Base-by-base conservation (phyloP, 2,888 invertebrate species). In the Aspidiotus rigidus region DNA sequence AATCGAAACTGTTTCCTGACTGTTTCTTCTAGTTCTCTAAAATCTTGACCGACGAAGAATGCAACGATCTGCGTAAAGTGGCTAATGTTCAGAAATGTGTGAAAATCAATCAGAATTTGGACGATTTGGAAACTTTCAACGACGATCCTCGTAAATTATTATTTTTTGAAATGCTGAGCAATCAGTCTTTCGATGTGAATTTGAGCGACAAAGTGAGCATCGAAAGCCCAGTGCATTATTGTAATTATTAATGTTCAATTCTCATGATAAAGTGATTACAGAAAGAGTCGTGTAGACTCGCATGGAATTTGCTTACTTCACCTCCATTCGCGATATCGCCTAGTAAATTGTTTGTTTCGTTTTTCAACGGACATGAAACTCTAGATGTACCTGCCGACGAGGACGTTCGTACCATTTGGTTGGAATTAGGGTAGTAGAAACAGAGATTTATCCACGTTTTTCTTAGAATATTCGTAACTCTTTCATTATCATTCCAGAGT, bases 131-230 rank as follows among this genome's bases (percentile, higher is more conserved):
- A 15, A 80, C 88, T 62, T 95, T 97, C 1, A 97, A 97, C 1
- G 81, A 82, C 7, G 97, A 97, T 79, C 86, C 90, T 7, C 88
- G 89, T 76, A 97, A 98, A 80, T 97, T 97, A 76, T 96, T 97
- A 0, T 97, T 97, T 80, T 98, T 98, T 80, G 97, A 98, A 80
- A 98, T 98, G 97, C 82, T 98, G 0, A 97, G 97, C 16, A 95
- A 89, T 77, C 97, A 97, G 97, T 96, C 96, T 0, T 98, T 98
- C 81, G 90, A 28, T 28, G 28, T 28, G 28, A 28, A 28, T 28
- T 28, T 28, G 28, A 28, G 28, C 5, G 28, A 28, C 28, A 28
- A 28, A 28, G 28, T 28, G 28, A 28, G 28, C 28, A 28, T 28
- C 2, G 5, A 28, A 5, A 28, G 28, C 28, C 28, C 2, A 28